These are phyloP conservation scores for Lepeophtheirus nordmannii DNA, from an alignment of 2,888 invertebrate genomes.

Conservation along the genomic window DNA sequence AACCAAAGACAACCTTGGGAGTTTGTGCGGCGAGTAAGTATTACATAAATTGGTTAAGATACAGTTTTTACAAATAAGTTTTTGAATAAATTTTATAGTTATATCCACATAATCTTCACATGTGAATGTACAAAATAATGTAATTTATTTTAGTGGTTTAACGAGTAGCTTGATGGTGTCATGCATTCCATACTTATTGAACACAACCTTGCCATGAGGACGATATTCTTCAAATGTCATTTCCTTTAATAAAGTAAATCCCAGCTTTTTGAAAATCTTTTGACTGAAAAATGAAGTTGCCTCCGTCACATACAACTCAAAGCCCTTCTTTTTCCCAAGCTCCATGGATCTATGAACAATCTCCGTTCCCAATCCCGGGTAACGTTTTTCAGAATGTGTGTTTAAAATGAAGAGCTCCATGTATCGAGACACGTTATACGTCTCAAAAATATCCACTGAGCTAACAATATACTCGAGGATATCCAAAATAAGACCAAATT, in stretches of 20 bases:
- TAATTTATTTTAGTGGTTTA: background rate
- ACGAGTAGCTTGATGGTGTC: background rate
- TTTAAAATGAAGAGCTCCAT: slow-evolving; percentile 6
- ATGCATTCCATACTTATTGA: background rate
- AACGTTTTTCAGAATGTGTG: slow-evolving; percentile 6
- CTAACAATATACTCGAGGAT: background rate
- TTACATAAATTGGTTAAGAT: no score
- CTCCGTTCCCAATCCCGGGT: slow-evolving; percentile 3
- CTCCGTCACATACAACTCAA: slow-evolving; percentile 9
- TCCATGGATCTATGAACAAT: background rate
- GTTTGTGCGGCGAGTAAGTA: no score
- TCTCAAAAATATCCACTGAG: slow-evolving; percentile 8
- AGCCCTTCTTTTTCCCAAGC: background rate
- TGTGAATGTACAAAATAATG: no score
- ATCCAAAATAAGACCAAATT: slow-evolving; percentile 8
- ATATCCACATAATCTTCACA: no score
- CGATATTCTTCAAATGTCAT: slow-evolving; percentile 2
- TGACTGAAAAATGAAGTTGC: slow-evolving; percentile 7
- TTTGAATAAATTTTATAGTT: no score
- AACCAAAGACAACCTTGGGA: no score
- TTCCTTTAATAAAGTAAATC: slow-evolving; percentile 2
- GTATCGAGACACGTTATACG: slow-evolving; percentile 2
- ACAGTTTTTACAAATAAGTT: no score
- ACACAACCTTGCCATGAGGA: slow-evolving; percentile 9
- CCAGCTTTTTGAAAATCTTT: background rate